phyloP scores from a whole-genome alignment of 1,140 invertebrate species.

The Conus betulinus region DNA sequence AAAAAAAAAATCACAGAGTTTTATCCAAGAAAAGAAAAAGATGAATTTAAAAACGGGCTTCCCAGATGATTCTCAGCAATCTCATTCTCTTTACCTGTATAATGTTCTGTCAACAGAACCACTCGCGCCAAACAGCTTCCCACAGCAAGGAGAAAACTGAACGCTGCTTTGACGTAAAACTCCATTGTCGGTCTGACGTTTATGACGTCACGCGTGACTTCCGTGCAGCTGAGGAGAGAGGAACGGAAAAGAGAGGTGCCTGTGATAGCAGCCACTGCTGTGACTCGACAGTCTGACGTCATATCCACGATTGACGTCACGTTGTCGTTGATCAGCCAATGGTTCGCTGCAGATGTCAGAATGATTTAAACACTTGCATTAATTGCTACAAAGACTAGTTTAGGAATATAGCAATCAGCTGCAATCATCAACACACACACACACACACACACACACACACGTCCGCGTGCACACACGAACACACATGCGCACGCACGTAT shows the following conservation, averaged over 20 bases:
- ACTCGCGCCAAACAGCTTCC: constrained; percentile 24
- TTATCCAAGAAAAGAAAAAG: too few species aligned
- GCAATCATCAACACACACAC: too few species aligned
- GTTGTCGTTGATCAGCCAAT: constrained; percentile 12
- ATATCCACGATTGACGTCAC: constrained; percentile 14
- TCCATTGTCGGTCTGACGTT: constrained; percentile 1
- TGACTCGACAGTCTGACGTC: constrained; percentile 28
- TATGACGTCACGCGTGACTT: constrained; percentile 7
- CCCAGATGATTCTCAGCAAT: too few species aligned
- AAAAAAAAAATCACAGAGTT: too few species aligned
- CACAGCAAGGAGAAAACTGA: not conserved
- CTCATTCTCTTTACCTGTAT: not conserved
- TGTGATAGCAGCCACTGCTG: constrained; percentile 4
- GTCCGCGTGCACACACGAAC: too few species aligned
- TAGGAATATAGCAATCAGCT: too few species aligned
- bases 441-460: too few species aligned
- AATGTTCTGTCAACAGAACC: constrained; percentile 16
- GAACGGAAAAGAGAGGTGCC: not conserved
- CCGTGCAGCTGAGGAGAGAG: constrained; percentile 9
- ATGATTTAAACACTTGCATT: not conserved
- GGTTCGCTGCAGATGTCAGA: not conserved
- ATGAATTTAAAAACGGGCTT: too few species aligned
- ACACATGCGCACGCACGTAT: too few species aligned
- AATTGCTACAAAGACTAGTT: too few species aligned
- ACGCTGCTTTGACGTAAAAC: not conserved